Evolutionary conservation across 2,888 invertebrate genomes (phyloP), one percentile per base, ranked within the genome.

Genomic region (Heteromyza rotundicornis): DNA sequence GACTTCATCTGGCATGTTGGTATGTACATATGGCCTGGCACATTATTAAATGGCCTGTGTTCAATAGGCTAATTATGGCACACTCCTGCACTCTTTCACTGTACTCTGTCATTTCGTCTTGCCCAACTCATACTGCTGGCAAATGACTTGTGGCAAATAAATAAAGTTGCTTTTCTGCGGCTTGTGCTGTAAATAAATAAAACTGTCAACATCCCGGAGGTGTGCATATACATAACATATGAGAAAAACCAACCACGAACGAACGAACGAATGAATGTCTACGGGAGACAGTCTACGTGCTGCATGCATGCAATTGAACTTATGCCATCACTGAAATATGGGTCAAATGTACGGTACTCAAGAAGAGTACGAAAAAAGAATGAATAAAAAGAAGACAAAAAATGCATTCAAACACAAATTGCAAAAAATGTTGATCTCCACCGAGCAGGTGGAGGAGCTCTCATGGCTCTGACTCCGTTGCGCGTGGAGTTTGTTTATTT

Each of bases 111-210:
- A 59, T 53, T 52, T n/a, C n/a, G n/a, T n/a, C n/a, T n/a, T n/a
- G n/a, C 27, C n/a, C 59, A 54, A 40, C 53, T 53, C 59, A 51
- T 44, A 23, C 32, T 32, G 32, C 32, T 32, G 32, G 32, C 7
- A 32, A n/a, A n/a, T n/a, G n/a, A n/a, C n/a, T n/a, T 32, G 32
- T 32, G 32, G 32, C 32, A n/a, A n/a, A n/a, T n/a, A n/a, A 32
- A 32, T 32, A 32, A 32, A 32, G 5, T 5, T 32, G 32, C 5
- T 32, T 8, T 32, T 32, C 7, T 12, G 12, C 32, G 32, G 32
- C 32, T 8, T 32, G 32, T 55, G 59, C 44, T 47, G 61, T 54
- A 50, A 64, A 64, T 64, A 61, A 64, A 64, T 64, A 59, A 64
- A 64, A 61, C 61, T 64, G 64, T 64, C 64, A 64, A 56, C 64